Evolutionary conservation across 2,113 vertebrate genomes (phyloP).

Genomic region (Ellobius talpinus): DNA sequence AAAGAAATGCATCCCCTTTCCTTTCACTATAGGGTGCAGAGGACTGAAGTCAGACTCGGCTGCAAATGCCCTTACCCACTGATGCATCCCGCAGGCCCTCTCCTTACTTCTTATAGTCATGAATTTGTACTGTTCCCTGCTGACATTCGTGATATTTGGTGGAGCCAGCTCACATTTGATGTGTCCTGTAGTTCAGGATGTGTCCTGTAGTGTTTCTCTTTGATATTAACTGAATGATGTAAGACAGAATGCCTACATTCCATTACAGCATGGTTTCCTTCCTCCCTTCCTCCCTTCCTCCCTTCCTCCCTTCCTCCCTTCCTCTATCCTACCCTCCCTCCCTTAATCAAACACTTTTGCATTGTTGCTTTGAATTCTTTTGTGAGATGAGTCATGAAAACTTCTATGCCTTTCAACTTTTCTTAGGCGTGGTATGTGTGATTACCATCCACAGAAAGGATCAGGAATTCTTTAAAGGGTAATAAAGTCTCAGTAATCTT

Average conservation of each 20-base stretch:
- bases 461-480: background rate
- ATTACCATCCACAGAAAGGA: background rate
- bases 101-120: background rate
- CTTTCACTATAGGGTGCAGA: background rate
- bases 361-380: background rate
- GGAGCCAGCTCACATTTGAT: fast-evolving
- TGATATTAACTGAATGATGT: background rate
- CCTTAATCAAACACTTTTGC: background rate
- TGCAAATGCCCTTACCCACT: too few relatives aligned
- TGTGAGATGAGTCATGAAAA: background rate
- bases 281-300: background rate
- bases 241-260: background rate
- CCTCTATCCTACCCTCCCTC: background rate
- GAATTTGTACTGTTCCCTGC: too few relatives aligned
- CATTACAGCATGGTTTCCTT: too few relatives aligned
- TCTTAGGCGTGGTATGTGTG: background rate
- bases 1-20: background rate
- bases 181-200: background rate
- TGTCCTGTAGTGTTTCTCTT: background rate
- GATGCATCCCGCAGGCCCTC: background rate
- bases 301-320: too few relatives aligned
- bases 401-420: background rate
- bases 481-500: background rate
- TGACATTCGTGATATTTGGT: background rate
- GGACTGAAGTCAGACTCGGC: background rate